Evolutionary conservation across 2,888 invertebrate genomes (phyloP), one percentile per base, ranked within the genome.

Genomic region (Acleris laterana): DNA sequence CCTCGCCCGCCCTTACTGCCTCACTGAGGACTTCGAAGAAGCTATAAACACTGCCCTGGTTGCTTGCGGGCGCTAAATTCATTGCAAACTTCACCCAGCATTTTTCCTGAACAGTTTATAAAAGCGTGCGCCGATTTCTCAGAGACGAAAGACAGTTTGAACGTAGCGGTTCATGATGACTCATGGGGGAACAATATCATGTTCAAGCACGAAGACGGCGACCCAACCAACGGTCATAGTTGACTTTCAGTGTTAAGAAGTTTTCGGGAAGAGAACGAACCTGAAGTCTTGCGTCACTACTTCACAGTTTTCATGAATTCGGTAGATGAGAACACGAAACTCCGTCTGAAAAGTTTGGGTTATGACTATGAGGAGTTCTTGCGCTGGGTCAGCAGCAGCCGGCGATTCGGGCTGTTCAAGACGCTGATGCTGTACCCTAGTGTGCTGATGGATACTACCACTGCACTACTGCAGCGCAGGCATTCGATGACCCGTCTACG

Each of bases 181-280:
- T 62, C 90, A 25, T 91, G 91, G 91, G 75, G 77, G 1, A 90
- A 89, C 63, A 91, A 91, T 65, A 82, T 92, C 1, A 79, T 92
- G 79, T 92, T 87, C 53, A 82, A 81, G 62, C 87, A 90, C 60
- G 75, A 80, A 0, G 71, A 75, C 13, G 77, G 75, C 1, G 70
- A 66, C 0, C 89, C 89, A 0, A 73, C 55, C 1, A 82, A 82
- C 49, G 83, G 25, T 90, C 2, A 68, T 92, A 0, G 74, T 92
- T 2, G 91, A 92, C 71, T 92, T 79, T 71, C 91, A 92, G 67
- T 83, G 88, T 75, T 79, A 0, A 77, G 76, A 49, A 65, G 68
- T 6, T 89, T 88, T 56, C 80, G 90, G 6, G 75, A 81, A 5
- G 49, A 72, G 4, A 60, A 85, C 69, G 88, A 89, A 70, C 69